Percentiles rank a stretch among this genome's conserved stretches.
These are phyloP conservation scores for Sesamia inferens DNA, from an alignment of 2,888 invertebrate species.

Conservation along the genomic window DNA sequence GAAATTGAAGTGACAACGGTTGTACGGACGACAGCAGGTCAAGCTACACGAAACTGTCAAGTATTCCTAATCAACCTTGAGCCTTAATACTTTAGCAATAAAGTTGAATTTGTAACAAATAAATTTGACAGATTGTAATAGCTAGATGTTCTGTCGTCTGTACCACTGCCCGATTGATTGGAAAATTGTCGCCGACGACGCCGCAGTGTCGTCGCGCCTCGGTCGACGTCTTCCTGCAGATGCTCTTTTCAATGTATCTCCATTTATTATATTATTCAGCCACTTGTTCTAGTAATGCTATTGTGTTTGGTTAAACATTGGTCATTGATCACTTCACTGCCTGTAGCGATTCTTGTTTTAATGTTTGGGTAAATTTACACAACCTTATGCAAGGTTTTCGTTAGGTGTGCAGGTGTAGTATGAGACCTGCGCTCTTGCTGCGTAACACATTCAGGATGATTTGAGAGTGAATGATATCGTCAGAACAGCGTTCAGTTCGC, in stretches of 20 bases:
- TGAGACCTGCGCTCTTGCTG: too few relatives aligned
- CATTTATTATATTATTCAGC: constrained; percentile 47
- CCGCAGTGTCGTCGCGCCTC: constrained; percentile 72
- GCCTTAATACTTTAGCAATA: too few relatives aligned
- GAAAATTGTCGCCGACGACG: constrained; percentile 80
- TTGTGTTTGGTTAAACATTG: constrained; percentile 29
- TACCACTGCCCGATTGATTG: constrained; percentile 81
- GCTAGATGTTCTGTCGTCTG: too few relatives aligned
- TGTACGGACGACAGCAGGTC: background rate
- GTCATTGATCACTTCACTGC: constrained; percentile 19
- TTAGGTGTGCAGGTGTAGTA: too few relatives aligned
- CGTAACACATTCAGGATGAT: too few relatives aligned
- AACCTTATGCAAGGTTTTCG: background rate
- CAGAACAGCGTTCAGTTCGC: background rate
- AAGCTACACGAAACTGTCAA: too few relatives aligned
- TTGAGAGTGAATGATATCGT: background rate
- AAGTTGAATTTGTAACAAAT: too few relatives aligned
- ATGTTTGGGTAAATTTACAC: background rate
- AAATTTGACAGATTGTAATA: too few relatives aligned
- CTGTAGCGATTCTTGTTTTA: background rate
- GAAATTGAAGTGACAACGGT: constrained; percentile 45
- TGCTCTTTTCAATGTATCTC: constrained; percentile 73
- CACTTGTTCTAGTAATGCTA: constrained; percentile 40
- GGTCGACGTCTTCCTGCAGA: constrained; percentile 72
- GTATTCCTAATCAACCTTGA: too few relatives aligned